Evolutionary conservation across 2,888 invertebrate genomes (phyloP).

Genomic region (Dorcus parallelipipedus): DNA sequence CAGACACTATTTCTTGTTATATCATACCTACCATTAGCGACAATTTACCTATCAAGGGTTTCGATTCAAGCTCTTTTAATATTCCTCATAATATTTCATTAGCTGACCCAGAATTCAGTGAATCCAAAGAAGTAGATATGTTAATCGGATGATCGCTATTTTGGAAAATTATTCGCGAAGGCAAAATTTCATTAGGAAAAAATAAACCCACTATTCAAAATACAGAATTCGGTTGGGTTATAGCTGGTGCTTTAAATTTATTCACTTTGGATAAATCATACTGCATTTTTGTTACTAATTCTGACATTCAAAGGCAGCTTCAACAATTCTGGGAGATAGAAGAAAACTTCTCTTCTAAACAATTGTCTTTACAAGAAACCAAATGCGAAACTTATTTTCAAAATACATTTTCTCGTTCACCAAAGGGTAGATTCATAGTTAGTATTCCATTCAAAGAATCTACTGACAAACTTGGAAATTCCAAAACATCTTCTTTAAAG

Average conservation of each 20-base stretch:
- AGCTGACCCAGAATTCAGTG: constrained; percentile 8
- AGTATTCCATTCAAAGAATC: too few relatives aligned
- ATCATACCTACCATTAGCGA: background rate
- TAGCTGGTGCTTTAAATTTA: background rate
- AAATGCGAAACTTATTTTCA: too few relatives aligned
- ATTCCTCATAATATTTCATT: constrained; percentile 8
- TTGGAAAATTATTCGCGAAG: constrained; percentile 4
- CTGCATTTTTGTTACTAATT: background rate
- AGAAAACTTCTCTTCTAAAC: background rate
- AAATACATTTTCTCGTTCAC: too few relatives aligned
- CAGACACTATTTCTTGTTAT: constrained; percentile 1
- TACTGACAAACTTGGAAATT: too few relatives aligned
- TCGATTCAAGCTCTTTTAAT: background rate
- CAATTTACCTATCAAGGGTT: background rate
- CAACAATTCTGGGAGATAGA: constrained; percentile 12
- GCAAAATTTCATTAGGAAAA: constrained; percentile 2
- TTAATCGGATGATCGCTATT: constrained; percentile 6
- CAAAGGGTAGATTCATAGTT: too few relatives aligned
- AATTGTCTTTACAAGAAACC: too few relatives aligned
- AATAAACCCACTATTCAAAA: constrained; percentile 3
- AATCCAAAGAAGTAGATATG: constrained; percentile 1
- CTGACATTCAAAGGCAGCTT: background rate
- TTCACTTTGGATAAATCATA: background rate
- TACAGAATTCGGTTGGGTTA: constrained; percentile 8
- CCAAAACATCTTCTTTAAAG: background rate